These are phyloP conservation scores for Ennomos fuscantarius DNA, from an alignment of 2,888 invertebrate genomes.

Conservation along the genomic window DNA sequence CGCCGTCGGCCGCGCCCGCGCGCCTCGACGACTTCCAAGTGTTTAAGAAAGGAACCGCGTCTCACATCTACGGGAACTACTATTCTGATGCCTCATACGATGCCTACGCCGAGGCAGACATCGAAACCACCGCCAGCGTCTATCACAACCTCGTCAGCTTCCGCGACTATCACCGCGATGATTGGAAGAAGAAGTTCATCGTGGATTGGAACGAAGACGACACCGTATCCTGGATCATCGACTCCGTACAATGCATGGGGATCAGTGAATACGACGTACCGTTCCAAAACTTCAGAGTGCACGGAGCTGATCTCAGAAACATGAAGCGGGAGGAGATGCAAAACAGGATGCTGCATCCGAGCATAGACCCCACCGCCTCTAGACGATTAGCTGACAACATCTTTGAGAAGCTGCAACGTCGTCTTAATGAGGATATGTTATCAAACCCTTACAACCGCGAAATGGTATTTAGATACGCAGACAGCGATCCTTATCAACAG, in stretches of 20 bases:
- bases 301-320: slow-evolving; percentile 65
- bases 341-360: slow-evolving; percentile 64
- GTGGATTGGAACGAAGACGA: slow-evolving; percentile 84
- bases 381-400: slow-evolving; percentile 66
- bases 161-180: slow-evolving; percentile 69
- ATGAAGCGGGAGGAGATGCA: slow-evolving; percentile 73
- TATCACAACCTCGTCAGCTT: slow-evolving; percentile 74
- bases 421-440: slow-evolving; percentile 65
- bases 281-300: slow-evolving; percentile 72
- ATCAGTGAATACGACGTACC: slow-evolving; percentile 73
- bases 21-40: slow-evolving; percentile 80
- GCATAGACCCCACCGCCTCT: slow-evolving; percentile 59
- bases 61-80: slow-evolving; percentile 71
- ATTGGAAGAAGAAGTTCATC: slow-evolving; percentile 83
- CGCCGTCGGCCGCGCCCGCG: slow-evolving; percentile 69
- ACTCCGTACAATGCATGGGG: slow-evolving; percentile 66
- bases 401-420: slow-evolving; percentile 68
- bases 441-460: slow-evolving; percentile 40
- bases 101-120: slow-evolving; percentile 68
- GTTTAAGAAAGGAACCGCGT: slow-evolving; percentile 72
- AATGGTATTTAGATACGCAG: slow-evolving; percentile 68
- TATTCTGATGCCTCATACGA: slow-evolving; percentile 70
- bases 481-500: slow-evolving; percentile 60
- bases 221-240: slow-evolving; percentile 83
- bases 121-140: slow-evolving; percentile 65